Evolutionary conservation across 2,888 invertebrate genomes (phyloP).

Genomic region (Lottia scabra): DNA sequence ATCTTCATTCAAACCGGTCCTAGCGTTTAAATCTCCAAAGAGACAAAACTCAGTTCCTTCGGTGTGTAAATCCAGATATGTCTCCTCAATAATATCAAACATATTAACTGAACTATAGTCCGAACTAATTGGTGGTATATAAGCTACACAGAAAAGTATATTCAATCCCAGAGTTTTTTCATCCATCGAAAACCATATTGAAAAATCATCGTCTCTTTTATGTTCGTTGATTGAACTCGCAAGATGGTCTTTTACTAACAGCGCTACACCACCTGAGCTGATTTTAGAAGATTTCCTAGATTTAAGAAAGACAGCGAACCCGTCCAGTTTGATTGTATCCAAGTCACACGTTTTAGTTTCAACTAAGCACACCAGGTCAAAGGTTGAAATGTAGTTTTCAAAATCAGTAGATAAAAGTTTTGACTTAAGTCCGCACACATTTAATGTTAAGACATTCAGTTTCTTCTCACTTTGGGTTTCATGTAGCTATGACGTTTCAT

Average conservation of each 20-base stretch:
- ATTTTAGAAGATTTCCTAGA: background rate
- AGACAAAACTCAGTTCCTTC: background rate
- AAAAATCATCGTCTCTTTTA: background rate
- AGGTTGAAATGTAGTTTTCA: background rate
- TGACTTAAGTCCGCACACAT: background rate
- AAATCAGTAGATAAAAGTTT: background rate
- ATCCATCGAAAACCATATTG: background rate
- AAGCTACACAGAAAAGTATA: background rate
- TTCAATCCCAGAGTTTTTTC: background rate
- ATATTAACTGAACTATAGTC: background rate
- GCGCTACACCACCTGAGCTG: background rate
- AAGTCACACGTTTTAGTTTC: constrained; percentile 1
- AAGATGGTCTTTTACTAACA: background rate
- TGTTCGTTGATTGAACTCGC: background rate
- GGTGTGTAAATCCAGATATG: background rate
- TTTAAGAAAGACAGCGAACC: background rate
- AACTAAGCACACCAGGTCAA: background rate
- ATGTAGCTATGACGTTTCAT: background rate
- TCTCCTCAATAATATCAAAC: background rate
- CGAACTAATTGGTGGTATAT: background rate
- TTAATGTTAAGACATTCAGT: background rate
- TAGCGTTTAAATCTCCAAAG: background rate
- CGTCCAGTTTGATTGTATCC: background rate
- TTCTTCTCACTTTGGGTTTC: background rate
- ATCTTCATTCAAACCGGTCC: background rate